These are phyloP conservation scores for Drosophila atroscutellata DNA, from an alignment of 2,888 invertebrate species.

Conservation along the genomic window DNA sequence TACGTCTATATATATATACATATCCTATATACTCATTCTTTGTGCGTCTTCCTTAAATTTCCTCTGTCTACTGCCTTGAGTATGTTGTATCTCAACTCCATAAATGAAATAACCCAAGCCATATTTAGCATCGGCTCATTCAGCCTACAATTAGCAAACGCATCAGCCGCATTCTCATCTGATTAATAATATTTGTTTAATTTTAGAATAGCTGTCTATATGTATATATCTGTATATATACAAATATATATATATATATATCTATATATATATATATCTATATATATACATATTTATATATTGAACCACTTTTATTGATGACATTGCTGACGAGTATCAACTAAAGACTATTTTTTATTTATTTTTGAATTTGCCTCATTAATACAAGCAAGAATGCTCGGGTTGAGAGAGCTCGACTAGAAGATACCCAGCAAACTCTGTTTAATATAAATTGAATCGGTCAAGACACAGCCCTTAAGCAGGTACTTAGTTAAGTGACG, in stretches of 20 bases:
- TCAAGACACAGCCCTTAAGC: not conserved
- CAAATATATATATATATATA: not conserved
- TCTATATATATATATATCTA: not conserved
- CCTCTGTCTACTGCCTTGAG: not conserved
- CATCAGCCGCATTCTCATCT: not conserved
- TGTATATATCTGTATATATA: not conserved
- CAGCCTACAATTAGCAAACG: not conserved
- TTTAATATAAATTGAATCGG: not conserved
- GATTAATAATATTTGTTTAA: not conserved
- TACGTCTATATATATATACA: not conserved
- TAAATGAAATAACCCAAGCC: not conserved
- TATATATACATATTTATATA: not conserved
- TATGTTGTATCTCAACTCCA: not conserved
- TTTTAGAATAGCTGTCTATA: not conserved
- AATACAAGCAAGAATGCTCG: not conserved
- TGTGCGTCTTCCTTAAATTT: not conserved
- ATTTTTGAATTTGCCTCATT: conserved; percentile 1
- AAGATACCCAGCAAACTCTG: not conserved
- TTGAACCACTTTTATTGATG: conserved; percentile 2
- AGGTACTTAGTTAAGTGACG: not conserved
- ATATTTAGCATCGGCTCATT: not conserved
- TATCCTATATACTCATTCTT: not conserved
- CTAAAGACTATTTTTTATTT: not conserved
- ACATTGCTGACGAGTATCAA: conserved; percentile 2
- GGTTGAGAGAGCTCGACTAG: not conserved